Evolutionary conservation across 2,797 vertebrate species (phyloP).

Genomic region (Tympanoctomys barrerae): DNA sequence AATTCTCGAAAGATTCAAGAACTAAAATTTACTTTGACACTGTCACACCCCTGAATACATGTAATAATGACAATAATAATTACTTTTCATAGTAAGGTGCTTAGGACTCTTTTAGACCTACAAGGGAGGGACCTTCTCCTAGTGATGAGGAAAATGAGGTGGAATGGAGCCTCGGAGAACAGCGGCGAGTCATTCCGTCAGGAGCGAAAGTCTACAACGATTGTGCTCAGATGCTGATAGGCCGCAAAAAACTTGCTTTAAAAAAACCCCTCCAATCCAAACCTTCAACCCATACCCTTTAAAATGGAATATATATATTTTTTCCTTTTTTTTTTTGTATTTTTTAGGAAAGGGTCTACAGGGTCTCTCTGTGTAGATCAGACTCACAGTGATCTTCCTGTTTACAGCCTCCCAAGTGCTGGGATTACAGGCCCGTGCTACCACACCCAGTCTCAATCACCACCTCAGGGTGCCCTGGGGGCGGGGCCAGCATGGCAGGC

Average conservation of each 20-base stretch:
- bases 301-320: not conserved
- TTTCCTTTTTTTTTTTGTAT: too few relatives aligned
- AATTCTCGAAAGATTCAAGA: not conserved
- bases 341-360: too few relatives aligned
- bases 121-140: too few relatives aligned
- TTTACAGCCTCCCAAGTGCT: too few relatives aligned
- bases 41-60: not conserved
- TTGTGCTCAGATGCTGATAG: not conserved
- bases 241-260: not conserved
- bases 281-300: not conserved
- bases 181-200: not conserved
- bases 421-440: too few relatives aligned
- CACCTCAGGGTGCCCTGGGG: too few relatives aligned
- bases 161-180: not conserved
- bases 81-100: conserved; percentile 27
- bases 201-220: not conserved
- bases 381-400: too few relatives aligned
- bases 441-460: too few relatives aligned
- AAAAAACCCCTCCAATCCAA: not conserved
- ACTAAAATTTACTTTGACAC: conserved; percentile 45
- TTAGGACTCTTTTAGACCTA: conserved; percentile 8
- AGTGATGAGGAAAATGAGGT: not conserved
- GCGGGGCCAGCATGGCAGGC: too few relatives aligned
- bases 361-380: too few relatives aligned
- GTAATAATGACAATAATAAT: not conserved